phyloP scores from a whole-genome alignment of 2,113 vertebrate species.

The Coptodon rendalli region DNA sequence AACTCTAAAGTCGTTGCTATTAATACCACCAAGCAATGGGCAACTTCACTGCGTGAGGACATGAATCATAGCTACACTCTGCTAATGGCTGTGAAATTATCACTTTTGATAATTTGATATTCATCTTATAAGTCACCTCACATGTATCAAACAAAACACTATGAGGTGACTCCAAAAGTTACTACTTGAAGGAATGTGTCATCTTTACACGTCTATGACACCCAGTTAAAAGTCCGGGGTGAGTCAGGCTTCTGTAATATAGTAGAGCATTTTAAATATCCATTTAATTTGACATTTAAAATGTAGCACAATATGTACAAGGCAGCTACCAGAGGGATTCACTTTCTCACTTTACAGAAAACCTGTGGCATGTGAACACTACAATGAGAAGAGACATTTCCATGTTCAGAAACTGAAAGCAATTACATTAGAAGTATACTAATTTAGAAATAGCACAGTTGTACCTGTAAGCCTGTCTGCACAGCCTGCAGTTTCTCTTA shows the following conservation, averaged over 20 bases:
- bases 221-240: background rate
- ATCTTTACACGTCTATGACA: background rate
- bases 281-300: background rate
- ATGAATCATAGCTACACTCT: background rate
- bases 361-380: background rate
- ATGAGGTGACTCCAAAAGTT: background rate
- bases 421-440: conserved; percentile 59
- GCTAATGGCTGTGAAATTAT: background rate
- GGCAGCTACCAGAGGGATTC: background rate
- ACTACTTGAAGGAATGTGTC: background rate
- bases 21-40: background rate
- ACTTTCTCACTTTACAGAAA: background rate
- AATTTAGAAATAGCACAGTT: conserved; percentile 53
- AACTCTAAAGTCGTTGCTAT: background rate
- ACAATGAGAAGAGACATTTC: conserved; percentile 43
- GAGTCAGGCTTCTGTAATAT: background rate
- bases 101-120: background rate
- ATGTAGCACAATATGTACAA: background rate
- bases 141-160: background rate
- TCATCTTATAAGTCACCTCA: background rate
- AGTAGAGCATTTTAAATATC: background rate
- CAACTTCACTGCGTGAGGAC: background rate
- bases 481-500: conserved; percentile 41
- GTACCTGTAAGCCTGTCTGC: conserved; percentile 56
- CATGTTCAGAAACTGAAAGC: conserved; percentile 43